Evolutionary conservation across 2,113 vertebrate genomes (phyloP), one percentile per base, ranked within the genome.

Genomic region (Gadus chalcogrammus): DNA sequence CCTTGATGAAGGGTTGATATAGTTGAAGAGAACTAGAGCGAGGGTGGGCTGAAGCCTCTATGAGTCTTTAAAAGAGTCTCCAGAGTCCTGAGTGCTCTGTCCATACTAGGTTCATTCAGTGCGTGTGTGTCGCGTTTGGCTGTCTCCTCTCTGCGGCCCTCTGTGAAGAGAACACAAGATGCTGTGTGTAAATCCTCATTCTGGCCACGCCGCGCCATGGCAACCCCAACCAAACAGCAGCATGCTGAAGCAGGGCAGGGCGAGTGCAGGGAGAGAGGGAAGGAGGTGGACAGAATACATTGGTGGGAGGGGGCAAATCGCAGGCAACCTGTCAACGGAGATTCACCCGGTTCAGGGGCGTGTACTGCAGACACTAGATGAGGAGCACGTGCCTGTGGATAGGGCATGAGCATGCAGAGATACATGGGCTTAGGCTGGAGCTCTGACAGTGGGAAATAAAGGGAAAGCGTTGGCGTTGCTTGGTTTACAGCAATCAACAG

Each of bases 151-250:
- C 93, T 86, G 88, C 86, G 77, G 86, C 73, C 75, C 89, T 95
- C 95, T 98, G 94, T 84, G 93, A 95, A 96, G 91, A 93, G 93
- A 98, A 96, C 93, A 98, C 89, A 97, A 96, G 91, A 98, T 84
- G 91, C 89, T 92, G 92, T 83, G 85, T 91, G 93, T 94, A 88
- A 95, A 93, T 93, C 91, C 90, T 93, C 86, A 77, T 74, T 89
- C 90, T 89, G 87, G 90, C 84, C 86, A 81, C 79, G 76, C 72
- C 86, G 80, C 85, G 75, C 88, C 90, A 89, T 80, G 90, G 91
- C 82, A 91, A 93, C 82, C 84, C 86, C 88, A 80, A 90, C 85
- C 90, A 80, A 86, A 88, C 85, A 88, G 85, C 86, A 77, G 82
- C 76, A 64, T 65, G 74, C 80, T 84, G 80, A 88, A 89, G 85